Base-by-base conservation (phyloP, 2,888 invertebrate genomes). In the Leistus spinibarbis region DNA sequence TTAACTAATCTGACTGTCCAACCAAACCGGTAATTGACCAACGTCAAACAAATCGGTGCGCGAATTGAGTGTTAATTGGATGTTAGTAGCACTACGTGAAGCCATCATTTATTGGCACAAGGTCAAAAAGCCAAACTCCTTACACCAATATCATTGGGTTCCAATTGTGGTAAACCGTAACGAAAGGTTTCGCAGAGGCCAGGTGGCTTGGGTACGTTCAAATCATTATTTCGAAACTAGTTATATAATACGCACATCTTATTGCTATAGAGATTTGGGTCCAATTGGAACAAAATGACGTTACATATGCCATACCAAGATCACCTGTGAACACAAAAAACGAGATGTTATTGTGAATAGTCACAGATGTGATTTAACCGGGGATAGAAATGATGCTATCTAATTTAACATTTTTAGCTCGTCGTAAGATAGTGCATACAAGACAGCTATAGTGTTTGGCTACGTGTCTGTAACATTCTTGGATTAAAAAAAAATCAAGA, bases 11-110 rank as follows among this genome's bases (percentile, higher is more conserved):
- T 40, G 40, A 27, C 56, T 57, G 56, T 17, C 64, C 71, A 24
- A 24, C 64, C 22, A n/a, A 62, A 19, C 69, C 54, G 54, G 64
- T 64, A 71, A 71, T 71, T 71, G 64, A 54, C 64, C 64, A 63
- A 71, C 71, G 71, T 71, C 71, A 64, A 64, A 71, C 63, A 71
- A 71, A 71, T 71, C 71, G 53, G 16, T 24, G 22, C 40, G 13
- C 63, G 53, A 71, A 71, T 71, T 10, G 63, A 17, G 54, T 22
- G 71, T 23, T 71, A 71, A 71, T 71, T 71, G 71, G 71, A 64
- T 71, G 71, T 64, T 60, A 40, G 60, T 16, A 19, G 60, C n/a
- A n/a, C n/a, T 19, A 20, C 19, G 60, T 60, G 10, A 60, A 40
- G 10, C 40, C 40, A 40, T 7, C 7, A 40, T 40, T 10, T 40